Base-by-base conservation (phyloP, 2,113 vertebrate species). In the Phrynosoma platyrhinos region DNA sequence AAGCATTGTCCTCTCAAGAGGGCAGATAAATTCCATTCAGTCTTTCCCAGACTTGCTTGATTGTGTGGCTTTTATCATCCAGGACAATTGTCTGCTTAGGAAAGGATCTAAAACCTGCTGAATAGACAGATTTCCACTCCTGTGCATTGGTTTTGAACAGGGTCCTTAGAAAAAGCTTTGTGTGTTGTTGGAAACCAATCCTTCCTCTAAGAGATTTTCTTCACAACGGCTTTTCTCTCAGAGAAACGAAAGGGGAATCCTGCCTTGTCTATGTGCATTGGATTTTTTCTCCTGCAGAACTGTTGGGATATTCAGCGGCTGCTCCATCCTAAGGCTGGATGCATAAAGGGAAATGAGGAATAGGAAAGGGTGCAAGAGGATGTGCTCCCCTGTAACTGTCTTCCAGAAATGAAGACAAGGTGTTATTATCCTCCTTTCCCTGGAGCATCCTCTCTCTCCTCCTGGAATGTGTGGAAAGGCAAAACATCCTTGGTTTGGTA, bases 181-280 rank as follows among this genome's bases (percentile, higher is more conserved):
- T 9, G 40, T n/a, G 58, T 75, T 66, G 21, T 68, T 77, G 36
- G 62, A 86, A 79, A 47, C 40, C 36, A 52, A 86, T 68, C 75
- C 62, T 66, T 85, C 84, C 84, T 30, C 32, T 53, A 84, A 84
- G 83, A n/a, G 74, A 68, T 78, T 85, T 85, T 68, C 84, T 85
- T n/a, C 74, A 78, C 84, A 85, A 85, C 64, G 42, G 74, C 20
- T 78, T n/a, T 78, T 58, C 14, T 55, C 20, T 9, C 7, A 76
- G 72, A 76, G 74, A 25, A 23, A 68, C 2, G 25, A 27, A 25
- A 9, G 25, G 14, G 47, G 32, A 9, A n/a, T 58, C 10, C 55
- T 58, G 10, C 55, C 9, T 5, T 5, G 55, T 58, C 14, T 58
- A 12, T 58, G 9, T 47, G 47, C 47, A 47, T 47, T 47, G 47